Conservation (phyloP, 2,888 invertebrate species). For the Lasioglossum morio region DNA sequence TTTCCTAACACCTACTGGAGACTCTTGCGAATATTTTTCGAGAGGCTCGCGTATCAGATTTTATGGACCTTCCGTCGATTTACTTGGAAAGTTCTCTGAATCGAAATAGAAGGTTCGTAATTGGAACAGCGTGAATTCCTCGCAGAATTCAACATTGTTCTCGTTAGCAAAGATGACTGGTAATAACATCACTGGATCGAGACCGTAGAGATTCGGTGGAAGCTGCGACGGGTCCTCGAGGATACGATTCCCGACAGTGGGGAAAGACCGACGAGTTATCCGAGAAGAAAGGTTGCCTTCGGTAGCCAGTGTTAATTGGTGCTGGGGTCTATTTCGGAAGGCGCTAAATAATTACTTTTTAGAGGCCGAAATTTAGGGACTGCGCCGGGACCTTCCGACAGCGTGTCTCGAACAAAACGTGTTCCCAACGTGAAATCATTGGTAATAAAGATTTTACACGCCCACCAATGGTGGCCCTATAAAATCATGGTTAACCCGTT, state of each 20-base stretch:
- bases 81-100: background rate
- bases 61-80: background rate
- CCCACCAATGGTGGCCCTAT: background rate
- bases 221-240: background rate
- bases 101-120: background rate
- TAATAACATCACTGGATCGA: background rate
- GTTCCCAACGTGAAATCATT: background rate
- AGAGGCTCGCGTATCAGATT: background rate
- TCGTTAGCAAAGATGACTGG: constrained; percentile 69
- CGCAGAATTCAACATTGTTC: constrained; percentile 1
- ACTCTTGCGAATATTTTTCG: background rate
- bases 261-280: background rate
- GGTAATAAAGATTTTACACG: background rate
- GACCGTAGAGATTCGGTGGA: background rate
- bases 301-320: constrained; percentile 66
- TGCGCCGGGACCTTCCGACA: background rate
- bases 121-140: background rate
- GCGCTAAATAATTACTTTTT: constrained; percentile 75
- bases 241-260: background rate
- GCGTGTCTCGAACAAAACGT: background rate
- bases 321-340: constrained; percentile 60
- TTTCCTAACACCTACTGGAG: background rate
- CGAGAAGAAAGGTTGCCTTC: background rate
- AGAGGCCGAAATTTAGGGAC: constrained; percentile 48
- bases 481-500: background rate